Evolutionary conservation across 2,113 vertebrate genomes (phyloP), one percentile per base, ranked within the genome.

Genomic region (Smithornis capensis): DNA sequence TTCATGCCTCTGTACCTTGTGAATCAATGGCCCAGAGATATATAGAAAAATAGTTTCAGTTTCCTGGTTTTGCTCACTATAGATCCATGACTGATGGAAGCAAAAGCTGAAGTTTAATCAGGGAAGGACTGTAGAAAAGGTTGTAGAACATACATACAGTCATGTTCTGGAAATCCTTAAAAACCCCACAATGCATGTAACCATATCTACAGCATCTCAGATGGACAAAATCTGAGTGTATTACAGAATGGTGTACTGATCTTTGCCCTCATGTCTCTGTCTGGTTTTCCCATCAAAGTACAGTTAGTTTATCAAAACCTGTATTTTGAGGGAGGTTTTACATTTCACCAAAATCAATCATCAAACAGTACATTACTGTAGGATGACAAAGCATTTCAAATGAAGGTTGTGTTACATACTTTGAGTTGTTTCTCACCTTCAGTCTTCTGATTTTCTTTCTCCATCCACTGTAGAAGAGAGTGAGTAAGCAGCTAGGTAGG

Each of bases 381-480:
- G 87, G 93, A 92, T 96, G 77, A 92, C n/a, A 73, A 65, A 94
- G 18, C 25, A 91, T 94, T 95, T 95, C 65, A 89, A 96, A 92
- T 87, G 74, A 97, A 97, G 74, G 83, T 94, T n/a, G 8, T 94
- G 75, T 67, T 92, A 19, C 67, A 89, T 81, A 87, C 80, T n/a
- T 0, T 24, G n/a, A 65, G 4, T 15, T 62, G 12, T 74, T 88
- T 53, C 29, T 77, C 35, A 35, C 16, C 50, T 87, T 69, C 0
- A 0, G 4, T 10, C 6, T 18, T 42, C 49, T 42, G 40, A 29
- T 77, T 82, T 92, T 69, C 47, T 84, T 53, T n/a, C 13, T 12
- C 2, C 3, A 7, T 3, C 24, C 28, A 16, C 37, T 37, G 21
- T 6, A 31, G 4, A 87, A 77, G 33, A 2, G 4, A 52, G 17